Evolutionary conservation across 2,113 vertebrate species (phyloP).

Genomic region (Varanus salvator): DNA sequence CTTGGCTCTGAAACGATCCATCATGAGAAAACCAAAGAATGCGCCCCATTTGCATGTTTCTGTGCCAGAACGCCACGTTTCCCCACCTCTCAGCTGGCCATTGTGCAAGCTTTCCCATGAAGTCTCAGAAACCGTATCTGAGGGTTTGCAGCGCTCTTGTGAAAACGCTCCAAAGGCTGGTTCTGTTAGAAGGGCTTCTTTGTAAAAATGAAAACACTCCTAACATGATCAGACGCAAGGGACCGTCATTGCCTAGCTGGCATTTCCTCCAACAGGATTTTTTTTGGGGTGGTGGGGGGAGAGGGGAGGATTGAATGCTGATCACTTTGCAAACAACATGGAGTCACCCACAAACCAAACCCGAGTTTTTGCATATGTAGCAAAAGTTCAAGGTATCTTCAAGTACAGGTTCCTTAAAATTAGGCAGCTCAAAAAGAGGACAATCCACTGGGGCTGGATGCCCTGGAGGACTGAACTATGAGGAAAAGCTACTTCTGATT

Average conservation of each 20-base stretch:
- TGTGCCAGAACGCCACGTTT: conserved; percentile 84
- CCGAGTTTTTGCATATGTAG: not conserved
- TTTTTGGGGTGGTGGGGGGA: not conserved
- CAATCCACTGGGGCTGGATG: not conserved
- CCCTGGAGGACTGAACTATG: too few species aligned
- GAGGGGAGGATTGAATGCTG: too few species aligned
- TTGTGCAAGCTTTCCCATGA: conserved; percentile 86
- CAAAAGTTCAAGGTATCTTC: not conserved
- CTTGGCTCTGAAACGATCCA: conserved; percentile 84
- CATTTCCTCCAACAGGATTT: not conserved
- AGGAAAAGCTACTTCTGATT: not conserved
- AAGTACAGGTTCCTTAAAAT: not conserved
- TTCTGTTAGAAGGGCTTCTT: conserved; percentile 45
- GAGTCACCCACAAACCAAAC: not conserved
- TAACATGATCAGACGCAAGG: not conserved
- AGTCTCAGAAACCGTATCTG: conserved; percentile 81
- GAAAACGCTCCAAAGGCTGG: conserved; percentile 66
- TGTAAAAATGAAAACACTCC: too few species aligned
- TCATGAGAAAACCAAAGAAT: conserved; percentile 92
- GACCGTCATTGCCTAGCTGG: too few species aligned
- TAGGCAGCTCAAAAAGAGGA: not conserved
- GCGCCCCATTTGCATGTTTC: conserved; percentile 86
- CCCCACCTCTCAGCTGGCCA: conserved; percentile 75
- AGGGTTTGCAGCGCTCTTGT: conserved; percentile 70
- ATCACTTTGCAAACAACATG: not conserved